Conservation (phyloP, 2,113 vertebrate genomes). For the Halcyon senegalensis region DNA sequence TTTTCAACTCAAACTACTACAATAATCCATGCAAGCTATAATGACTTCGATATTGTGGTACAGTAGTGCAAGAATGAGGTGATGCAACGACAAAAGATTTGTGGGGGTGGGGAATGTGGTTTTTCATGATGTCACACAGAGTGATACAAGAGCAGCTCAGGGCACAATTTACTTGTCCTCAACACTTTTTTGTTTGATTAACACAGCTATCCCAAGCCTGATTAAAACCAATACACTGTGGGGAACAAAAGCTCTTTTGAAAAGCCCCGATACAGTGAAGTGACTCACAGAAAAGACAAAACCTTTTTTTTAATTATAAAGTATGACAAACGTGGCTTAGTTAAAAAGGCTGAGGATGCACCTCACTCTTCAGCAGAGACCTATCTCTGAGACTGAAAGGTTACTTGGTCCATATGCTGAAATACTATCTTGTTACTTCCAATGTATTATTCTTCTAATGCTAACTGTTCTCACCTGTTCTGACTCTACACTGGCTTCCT, state of each 20-base stretch:
- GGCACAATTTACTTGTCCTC: not conserved
- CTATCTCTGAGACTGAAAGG: not conserved
- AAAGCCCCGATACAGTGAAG: not conserved
- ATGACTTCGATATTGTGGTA: not conserved
- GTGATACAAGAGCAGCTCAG: not conserved
- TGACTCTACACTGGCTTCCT: conserved; percentile 73
- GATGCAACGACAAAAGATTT: not conserved
- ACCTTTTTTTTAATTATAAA: not conserved
- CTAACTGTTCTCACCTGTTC: conserved; percentile 65
- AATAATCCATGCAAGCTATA: not conserved
- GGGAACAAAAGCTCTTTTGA: not conserved
- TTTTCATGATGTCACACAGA: not conserved
- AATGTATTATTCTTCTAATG: not conserved
- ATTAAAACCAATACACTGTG: not conserved
- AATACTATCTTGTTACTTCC: not conserved
- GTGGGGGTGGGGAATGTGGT: not conserved
- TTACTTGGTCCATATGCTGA: not conserved
- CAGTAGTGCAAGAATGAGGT: not conserved
- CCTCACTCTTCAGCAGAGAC: not conserved
- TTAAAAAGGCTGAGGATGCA: not conserved
- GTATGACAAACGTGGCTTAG: not conserved
- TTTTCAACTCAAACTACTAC: not conserved
- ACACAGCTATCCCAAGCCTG: not conserved
- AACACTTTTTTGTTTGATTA: not conserved
- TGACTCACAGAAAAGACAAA: not conserved